These are phyloP conservation scores for Rhinatrema bivittatum DNA, from an alignment of 2,797 vertebrate genomes.

Conservation along the genomic window DNA sequence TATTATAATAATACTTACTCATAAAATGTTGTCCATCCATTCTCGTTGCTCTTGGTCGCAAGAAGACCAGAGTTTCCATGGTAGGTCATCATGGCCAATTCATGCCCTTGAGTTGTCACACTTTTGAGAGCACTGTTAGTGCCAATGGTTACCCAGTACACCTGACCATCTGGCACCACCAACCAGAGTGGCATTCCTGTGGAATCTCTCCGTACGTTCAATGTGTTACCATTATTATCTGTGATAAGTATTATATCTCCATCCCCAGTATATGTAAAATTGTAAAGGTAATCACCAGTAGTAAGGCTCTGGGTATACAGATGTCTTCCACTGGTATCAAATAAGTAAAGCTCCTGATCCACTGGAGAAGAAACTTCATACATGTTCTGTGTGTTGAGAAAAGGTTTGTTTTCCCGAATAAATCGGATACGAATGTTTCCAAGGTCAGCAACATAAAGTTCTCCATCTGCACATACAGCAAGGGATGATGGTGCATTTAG, in stretches of 20 bases:
- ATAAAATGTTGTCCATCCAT: slow-evolving; percentile 95
- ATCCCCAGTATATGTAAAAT: slow-evolving; percentile 83
- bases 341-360: slow-evolving; percentile 91
- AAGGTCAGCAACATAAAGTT: slow-evolving; percentile 89
- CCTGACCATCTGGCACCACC: slow-evolving; percentile 86
- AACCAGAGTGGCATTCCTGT: slow-evolving; percentile 92
- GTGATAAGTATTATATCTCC: slow-evolving; percentile 83
- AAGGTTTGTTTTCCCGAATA: slow-evolving; percentile 86
- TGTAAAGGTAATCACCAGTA: slow-evolving; percentile 91
- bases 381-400: slow-evolving; percentile 84
- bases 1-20: too few relatives aligned
- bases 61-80: slow-evolving; percentile 90
- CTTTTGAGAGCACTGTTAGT: slow-evolving; percentile 89
- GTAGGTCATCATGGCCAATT: slow-evolving; percentile 91
- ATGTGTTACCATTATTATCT: slow-evolving; percentile 85
- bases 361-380: slow-evolving; percentile 93
- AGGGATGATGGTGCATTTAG: slow-evolving; percentile 84
- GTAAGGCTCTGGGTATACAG: slow-evolving; percentile 91
- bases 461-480: slow-evolving; percentile 86
- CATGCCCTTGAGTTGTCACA: slow-evolving; percentile 84
- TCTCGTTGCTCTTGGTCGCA: slow-evolving; percentile 91
- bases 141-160: slow-evolving; percentile 96
- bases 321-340: slow-evolving; percentile 89
- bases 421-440: slow-evolving; percentile 91
- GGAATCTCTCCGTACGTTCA: slow-evolving; percentile 81